Percentiles rank a stretch among this genome's conserved stretches.
These are phyloP conservation scores for Anoncus sp. DNA, from an alignment of 2,888 invertebrate genomes.

Conservation along the genomic window DNA sequence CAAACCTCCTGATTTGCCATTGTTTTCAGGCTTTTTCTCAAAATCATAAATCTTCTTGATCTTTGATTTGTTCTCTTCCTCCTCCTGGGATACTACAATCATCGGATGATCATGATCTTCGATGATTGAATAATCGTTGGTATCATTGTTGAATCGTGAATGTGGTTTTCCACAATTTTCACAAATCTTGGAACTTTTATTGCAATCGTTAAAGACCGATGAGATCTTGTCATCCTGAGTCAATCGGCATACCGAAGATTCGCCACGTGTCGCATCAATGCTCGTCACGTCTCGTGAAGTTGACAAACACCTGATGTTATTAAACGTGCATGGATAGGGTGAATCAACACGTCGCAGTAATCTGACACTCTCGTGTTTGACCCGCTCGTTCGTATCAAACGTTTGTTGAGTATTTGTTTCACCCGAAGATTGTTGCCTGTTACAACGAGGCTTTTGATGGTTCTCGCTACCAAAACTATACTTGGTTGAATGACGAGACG, in stretches of 20 bases:
- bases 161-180: conserved; percentile 46
- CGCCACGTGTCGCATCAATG: conserved; percentile 34
- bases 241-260: conserved; percentile 37
- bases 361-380: conserved; percentile 29
- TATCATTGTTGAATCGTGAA: conserved; percentile 26
- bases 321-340: conserved; percentile 60
- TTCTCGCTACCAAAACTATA: conserved; percentile 40
- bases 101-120: conserved; percentile 4
- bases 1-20: conserved; percentile 58
- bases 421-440: conserved; percentile 21
- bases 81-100: neutral
- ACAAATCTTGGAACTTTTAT: conserved; percentile 38
- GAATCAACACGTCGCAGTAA: conserved; percentile 55
- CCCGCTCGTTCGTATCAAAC: conserved; percentile 41
- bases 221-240: conserved; percentile 36
- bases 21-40: conserved; percentile 16
- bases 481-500: conserved; percentile 47
- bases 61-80: conserved; percentile 5
- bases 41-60: conserved; percentile 18
- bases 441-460: conserved; percentile 18
- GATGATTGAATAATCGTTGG: conserved; percentile 21
- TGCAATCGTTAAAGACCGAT: conserved; percentile 25
- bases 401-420: conserved; percentile 30
- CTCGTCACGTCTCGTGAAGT: conserved; percentile 54
- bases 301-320: conserved; percentile 57